Evolutionary conservation across 1,140 invertebrate species (phyloP).

Genomic region (Neotoxoptera formosana): DNA sequence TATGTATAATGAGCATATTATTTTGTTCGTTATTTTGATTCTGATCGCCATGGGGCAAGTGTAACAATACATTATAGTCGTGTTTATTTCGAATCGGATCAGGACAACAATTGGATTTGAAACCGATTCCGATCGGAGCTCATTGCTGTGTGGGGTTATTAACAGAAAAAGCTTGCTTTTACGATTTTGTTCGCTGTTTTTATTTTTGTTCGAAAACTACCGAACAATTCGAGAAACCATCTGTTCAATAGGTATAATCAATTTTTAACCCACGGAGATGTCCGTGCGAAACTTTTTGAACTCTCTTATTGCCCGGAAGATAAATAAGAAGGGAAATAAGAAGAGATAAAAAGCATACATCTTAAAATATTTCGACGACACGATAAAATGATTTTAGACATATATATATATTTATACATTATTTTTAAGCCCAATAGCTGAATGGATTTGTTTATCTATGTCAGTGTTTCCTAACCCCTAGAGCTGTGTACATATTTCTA

Average conservation of each 20-base stretch:
- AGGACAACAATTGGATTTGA: neutral
- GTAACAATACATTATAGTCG: neutral
- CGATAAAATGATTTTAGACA: neutral
- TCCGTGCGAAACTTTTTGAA: neutral
- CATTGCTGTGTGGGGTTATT: neutral
- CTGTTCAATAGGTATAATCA: constrained; percentile 4
- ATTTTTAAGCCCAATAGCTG: neutral
- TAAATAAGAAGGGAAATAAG: neutral
- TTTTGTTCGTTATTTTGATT: neutral
- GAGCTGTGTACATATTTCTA: no score
- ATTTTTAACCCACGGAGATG: neutral
- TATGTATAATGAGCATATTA: neutral
- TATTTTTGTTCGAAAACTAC: neutral
- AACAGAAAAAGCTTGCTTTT: neutral
- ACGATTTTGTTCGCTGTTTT: neutral
- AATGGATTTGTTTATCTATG: neutral
- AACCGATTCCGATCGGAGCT: neutral
- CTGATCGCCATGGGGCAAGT: neutral
- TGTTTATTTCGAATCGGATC: neutral
- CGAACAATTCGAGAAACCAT: neutral
- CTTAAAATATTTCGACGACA: neutral
- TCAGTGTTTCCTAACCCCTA: no score
- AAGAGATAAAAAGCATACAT: constrained; percentile 2
- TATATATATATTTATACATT: neutral
- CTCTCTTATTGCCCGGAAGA: neutral